Conservation (phyloP, 92 coral and sea anemone genomes). For the Umimayanthus chanpuru region DNA sequence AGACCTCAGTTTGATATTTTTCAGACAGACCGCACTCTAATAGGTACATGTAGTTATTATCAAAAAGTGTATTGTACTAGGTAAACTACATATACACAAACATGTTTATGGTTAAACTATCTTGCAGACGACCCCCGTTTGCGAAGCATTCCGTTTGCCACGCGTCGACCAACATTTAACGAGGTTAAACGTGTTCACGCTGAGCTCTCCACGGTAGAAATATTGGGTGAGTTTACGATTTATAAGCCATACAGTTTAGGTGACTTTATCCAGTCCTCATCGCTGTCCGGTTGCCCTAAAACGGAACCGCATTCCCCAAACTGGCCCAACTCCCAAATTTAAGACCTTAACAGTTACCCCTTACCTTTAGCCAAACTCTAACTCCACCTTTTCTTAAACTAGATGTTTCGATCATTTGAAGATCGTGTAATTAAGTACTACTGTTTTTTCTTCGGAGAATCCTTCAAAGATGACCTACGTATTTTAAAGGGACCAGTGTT, state of each 20-base stretch:
- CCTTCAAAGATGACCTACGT: background rate
- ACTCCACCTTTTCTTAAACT: background rate
- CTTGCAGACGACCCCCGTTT: conserved; percentile 81
- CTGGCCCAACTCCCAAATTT: background rate
- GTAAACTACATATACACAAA: background rate
- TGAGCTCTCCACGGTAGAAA: conserved; percentile 68
- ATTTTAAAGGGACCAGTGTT: no score
- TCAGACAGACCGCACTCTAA: no score
- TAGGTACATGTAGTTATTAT: no score
- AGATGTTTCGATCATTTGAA: background rate
- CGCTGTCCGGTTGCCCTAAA: background rate
- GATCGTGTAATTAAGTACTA: background rate
- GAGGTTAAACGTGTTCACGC: conserved; percentile 88
- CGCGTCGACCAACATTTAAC: conserved; percentile 94
- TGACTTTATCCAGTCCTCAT: no score
- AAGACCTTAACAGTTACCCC: background rate
- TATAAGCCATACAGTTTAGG: background rate
- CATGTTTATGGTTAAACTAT: background rate
- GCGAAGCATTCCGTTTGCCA: conserved; percentile 90
- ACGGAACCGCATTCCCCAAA: background rate
- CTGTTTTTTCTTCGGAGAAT: no score
- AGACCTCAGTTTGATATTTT: no score
- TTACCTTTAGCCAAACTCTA: background rate
- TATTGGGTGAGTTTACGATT: conserved; percentile 66
- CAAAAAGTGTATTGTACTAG: background rate